A percentile compares a stretch with the other conserved stretches of the same genome.
These are phyloP conservation scores for Cremastobaeus sp. DNA, from an alignment of 2,888 invertebrate genomes.

Conservation along the genomic window DNA sequence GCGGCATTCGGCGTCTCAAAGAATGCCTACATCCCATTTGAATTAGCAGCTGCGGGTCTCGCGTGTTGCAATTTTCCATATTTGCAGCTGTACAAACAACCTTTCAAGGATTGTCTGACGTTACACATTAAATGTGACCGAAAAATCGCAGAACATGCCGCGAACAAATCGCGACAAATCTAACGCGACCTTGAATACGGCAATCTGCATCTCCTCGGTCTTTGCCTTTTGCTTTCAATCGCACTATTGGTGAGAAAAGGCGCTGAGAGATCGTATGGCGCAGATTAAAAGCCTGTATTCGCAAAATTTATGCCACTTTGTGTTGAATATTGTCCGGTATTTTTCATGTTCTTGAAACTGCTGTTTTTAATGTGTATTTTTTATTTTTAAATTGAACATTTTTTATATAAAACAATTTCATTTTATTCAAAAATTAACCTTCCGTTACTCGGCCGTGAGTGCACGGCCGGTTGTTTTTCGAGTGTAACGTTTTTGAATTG, in stretches of 20 bases:
- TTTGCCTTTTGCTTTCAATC: background rate
- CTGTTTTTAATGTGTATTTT: too few relatives aligned
- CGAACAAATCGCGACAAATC: slow-evolving; percentile 35
- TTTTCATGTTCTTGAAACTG: too few relatives aligned
- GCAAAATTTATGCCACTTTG: too few relatives aligned
- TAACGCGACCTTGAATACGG: slow-evolving; percentile 17
- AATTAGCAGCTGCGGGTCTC: too few relatives aligned
- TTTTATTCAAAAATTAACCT: too few relatives aligned
- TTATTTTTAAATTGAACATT: too few relatives aligned
- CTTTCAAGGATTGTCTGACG: slow-evolving; percentile 17
- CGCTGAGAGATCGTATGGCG: background rate
- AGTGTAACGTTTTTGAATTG: too few relatives aligned
- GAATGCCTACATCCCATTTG: slow-evolving; percentile 1
- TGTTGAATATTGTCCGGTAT: too few relatives aligned
- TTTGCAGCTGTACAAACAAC: slow-evolving; percentile 10
- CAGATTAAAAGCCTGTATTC: background rate
- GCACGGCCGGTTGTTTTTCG: too few relatives aligned
- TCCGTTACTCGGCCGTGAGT: too few relatives aligned
- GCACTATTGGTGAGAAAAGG: background rate
- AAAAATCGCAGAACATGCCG: slow-evolving; percentile 28
- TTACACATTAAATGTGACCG: slow-evolving; percentile 10
- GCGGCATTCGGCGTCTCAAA: slow-evolving; percentile 1
- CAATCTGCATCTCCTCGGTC: background rate
- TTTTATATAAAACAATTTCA: too few relatives aligned
- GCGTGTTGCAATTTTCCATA: slow-evolving; percentile 5